Evolutionary conservation across 2,797 vertebrate genomes (phyloP), one percentile per base, ranked within the genome.

Genomic region (Apodemus agrarius): DNA sequence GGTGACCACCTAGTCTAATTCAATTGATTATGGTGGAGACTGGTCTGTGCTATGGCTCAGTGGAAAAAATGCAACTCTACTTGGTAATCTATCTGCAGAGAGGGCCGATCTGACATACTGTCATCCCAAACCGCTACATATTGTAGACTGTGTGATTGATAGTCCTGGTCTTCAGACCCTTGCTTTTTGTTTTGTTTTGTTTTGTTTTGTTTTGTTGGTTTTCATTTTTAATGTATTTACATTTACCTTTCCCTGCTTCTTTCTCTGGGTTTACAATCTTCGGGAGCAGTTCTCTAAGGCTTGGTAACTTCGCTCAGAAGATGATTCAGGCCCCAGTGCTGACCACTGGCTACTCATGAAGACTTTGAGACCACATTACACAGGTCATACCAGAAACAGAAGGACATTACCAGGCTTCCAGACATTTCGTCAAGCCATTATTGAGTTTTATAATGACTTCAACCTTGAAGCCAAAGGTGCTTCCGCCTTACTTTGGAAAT

Each of bases 61-160:
- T 72, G 8, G 34, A 63, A 43, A 19, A 84, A 84, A 46, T 4
- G 65, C 54, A 43, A 34, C 22, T 82, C 92, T 9, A 26, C 52
- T 92, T 95, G 90, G 95, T 91, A 61, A 79, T 40, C 63, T 0
- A 26, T 12, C 14, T 37, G 24, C 52, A 52, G n/a, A 74, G 61
- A 37, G 16, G 9, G 61, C 84, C 57, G 93, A 14, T 2, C 63
- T 80, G 40, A 65, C 61, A 89, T 86, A 86, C 95, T 97, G 89
- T 46, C 59, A 57, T 82, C 81, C 85, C n/a, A 87, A 72, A 82
- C n/a, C 83, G 67, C 89, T 94, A 49, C 83, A 69, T 81, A 81
- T 59, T 95, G 59, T 93, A 91, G 90, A 92, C 52, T 40, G 93
- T 69, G 31, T 74, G 76, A 91, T 37, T 78, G 80, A 87, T n/a